Evolutionary conservation across 2,888 invertebrate genomes (phyloP).

Genomic region (Nomada ruficornis): DNA sequence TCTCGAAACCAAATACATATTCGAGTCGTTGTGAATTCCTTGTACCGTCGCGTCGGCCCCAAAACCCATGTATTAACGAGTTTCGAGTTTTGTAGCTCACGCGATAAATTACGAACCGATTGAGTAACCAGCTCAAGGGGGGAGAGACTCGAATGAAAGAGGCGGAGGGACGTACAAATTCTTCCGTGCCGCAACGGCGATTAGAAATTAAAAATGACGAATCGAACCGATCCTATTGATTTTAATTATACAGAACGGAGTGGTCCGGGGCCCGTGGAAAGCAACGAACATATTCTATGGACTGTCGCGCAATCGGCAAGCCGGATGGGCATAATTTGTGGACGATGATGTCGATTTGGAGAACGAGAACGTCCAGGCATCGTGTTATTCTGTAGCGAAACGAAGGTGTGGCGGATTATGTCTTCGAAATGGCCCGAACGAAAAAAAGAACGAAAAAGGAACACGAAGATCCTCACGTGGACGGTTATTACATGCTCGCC

Average conservation of each 20-base stretch:
- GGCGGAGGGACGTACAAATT: slow-evolving; percentile 26
- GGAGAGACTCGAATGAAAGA: slow-evolving; percentile 27
- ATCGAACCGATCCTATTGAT: slow-evolving; percentile 56
- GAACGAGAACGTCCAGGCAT: slow-evolving; percentile 32
- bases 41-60: slow-evolving; percentile 22
- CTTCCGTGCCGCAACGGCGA: slow-evolving; percentile 35
- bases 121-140: slow-evolving; percentile 43
- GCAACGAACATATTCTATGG: slow-evolving; percentile 19
- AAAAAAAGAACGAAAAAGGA: background rate
- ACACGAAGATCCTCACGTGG: slow-evolving; percentile 27
- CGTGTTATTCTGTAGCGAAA: slow-evolving; percentile 32
- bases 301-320: slow-evolving; percentile 40
- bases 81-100: slow-evolving; percentile 59
- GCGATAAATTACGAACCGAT: slow-evolving; percentile 69
- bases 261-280: background rate
- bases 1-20: background rate
- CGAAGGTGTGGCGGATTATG: slow-evolving; percentile 63
- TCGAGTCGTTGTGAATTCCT: slow-evolving; percentile 42
- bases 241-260: slow-evolving; percentile 62
- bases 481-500: slow-evolving; percentile 44
- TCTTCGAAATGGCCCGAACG: slow-evolving; percentile 41
- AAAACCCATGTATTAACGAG: slow-evolving; percentile 65
- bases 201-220: slow-evolving; percentile 64
- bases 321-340: slow-evolving; percentile 57
- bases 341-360: slow-evolving; percentile 26